A percentile compares a stretch with the other conserved stretches of the same genome.
These are phyloP conservation scores for Melanogrammus aeglefinus DNA, from an alignment of 2,797 vertebrate genomes.

Conservation along the genomic window DNA sequence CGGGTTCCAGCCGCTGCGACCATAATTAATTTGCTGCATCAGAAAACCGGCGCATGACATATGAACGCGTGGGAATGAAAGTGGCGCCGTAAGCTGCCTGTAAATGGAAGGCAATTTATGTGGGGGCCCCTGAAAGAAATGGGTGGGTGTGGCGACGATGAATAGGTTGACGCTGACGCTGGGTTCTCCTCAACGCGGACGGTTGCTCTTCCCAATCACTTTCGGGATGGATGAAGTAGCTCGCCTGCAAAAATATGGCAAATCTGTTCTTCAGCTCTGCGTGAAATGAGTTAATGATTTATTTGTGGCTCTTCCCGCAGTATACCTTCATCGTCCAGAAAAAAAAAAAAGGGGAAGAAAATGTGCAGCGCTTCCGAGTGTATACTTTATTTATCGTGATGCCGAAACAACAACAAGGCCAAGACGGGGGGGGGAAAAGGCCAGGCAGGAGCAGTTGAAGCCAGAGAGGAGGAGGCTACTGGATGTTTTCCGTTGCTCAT, in stretches of 20 bases:
- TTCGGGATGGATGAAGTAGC: slow-evolving; percentile 41
- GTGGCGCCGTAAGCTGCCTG: slow-evolving; percentile 15
- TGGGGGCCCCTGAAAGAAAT: background rate
- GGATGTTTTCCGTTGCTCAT: background rate
- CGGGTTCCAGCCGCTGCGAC: background rate
- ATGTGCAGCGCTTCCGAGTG: slow-evolving; percentile 38
- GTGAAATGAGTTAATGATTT: slow-evolving; percentile 64
- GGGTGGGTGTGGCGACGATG: slow-evolving; percentile 37
- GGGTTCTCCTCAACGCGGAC: slow-evolving; percentile 11
- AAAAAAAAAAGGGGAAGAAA: slow-evolving; percentile 17
- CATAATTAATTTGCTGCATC: background rate
- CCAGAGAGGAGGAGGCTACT: background rate
- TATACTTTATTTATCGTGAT: slow-evolving; percentile 48
- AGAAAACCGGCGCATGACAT: slow-evolving; percentile 6
- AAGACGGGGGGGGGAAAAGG: background rate
- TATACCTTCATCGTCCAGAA: background rate
- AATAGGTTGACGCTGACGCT: slow-evolving; percentile 24
- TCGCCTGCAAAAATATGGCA: slow-evolving; percentile 36
- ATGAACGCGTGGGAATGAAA: slow-evolving; percentile 23
- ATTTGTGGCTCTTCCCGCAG: slow-evolving; percentile 29
- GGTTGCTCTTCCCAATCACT: slow-evolving; percentile 41
- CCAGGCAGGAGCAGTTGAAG: background rate
- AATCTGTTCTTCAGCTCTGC: slow-evolving; percentile 31
- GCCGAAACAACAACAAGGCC: slow-evolving; percentile 18
- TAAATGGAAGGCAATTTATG: slow-evolving; percentile 25